Evolutionary conservation across 1,140 invertebrate species (phyloP).

Genomic region (Brachionus rubens): DNA sequence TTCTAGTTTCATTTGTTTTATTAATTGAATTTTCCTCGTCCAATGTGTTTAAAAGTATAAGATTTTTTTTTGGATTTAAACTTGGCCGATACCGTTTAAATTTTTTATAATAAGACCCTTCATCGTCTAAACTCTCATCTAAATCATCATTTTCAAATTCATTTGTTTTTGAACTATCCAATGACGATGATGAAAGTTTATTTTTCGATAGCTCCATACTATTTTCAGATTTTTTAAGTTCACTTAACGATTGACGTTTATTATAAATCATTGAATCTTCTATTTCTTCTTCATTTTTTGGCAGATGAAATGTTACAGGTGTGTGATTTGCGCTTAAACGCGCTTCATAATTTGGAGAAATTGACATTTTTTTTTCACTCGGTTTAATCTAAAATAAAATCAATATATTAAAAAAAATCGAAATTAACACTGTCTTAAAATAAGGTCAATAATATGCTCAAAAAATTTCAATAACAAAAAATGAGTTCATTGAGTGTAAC

Average conservation of each 20-base stretch:
- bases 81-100: neutral
- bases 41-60: neutral
- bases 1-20: neutral
- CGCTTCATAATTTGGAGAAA: neutral
- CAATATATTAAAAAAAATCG: too few relatives aligned
- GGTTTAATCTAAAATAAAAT: conserved; percentile 18
- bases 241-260: too few relatives aligned
- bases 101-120: neutral
- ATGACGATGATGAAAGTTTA: too few relatives aligned
- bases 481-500: too few relatives aligned
- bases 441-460: too few relatives aligned
- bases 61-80: neutral
- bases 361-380: neutral
- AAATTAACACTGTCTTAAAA: too few relatives aligned
- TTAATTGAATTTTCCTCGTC: conserved; percentile 9
- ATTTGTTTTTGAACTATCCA: too few relatives aligned
- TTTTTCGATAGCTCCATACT: too few relatives aligned
- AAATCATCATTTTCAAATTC: too few relatives aligned
- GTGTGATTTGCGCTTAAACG: neutral
- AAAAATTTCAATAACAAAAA: too few relatives aligned
- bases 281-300: neutral
- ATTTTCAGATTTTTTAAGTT: too few relatives aligned
- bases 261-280: neutral
- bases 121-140: neutral
- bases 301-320: neutral